Evolutionary conservation across 2,888 invertebrate species (phyloP), one percentile per base, ranked within the genome.

Genomic region (Chloroclysta siterata): DNA sequence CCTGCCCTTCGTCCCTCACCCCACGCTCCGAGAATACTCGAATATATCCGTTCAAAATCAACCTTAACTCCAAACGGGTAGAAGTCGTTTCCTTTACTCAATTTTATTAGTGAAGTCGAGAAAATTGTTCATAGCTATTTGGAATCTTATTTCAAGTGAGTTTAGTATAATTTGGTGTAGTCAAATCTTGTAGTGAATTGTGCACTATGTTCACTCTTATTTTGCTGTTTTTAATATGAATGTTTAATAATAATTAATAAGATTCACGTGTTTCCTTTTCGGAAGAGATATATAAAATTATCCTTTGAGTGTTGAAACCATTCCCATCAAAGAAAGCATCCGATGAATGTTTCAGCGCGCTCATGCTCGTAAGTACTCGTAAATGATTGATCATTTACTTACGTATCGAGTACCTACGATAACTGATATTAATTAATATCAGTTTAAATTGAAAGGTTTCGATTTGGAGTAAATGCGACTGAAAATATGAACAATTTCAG

Each of bases 141-240:
- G 78, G 80, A 81, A 84, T 86, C 83, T 80, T 87, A 85, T 87
- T 79, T 80, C 78, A 77, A 84, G 80, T 80, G 80, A 83, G 82
- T 80, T 83, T 80, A 77, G 82, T 84, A 83, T 76, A 81, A 84
- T 85, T 86, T 84, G 83, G 86, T 84, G 79, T 70, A 77, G 67
- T 72, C 53, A 64, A 72, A 65, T 68, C 73, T 63, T 64, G 62
- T 69, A 63, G 72, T 77, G 68, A 77, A 60, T 63, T 66, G 57
- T 64, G 71, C 67, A 70, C 63, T 70, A 65, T 66, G 66, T 68
- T 69, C 72, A 72, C 46, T 46, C 17, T 68, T 72, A 73, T 71
- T 74, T 69, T 70, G 67, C 69, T 58, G 51, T 71, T 69, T 71
- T 66, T 70, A 71, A 66, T 72, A 66, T 72, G 62, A 67, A 64